Evolutionary conservation across 2,113 vertebrate species (phyloP), one percentile per base, ranked within the genome.

Genomic region (Osmerus mordax): DNA sequence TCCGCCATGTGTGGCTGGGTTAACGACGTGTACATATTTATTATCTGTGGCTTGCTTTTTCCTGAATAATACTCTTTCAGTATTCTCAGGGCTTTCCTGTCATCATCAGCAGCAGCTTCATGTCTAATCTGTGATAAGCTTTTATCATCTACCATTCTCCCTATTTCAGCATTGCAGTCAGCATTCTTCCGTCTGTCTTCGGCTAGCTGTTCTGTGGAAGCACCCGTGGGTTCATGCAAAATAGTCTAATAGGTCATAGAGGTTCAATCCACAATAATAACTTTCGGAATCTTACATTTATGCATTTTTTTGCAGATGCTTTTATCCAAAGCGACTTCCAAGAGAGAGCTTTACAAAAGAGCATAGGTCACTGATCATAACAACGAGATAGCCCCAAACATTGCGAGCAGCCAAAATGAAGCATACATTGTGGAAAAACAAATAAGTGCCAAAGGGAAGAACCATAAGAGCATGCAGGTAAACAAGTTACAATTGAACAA

Each of bases 31-130:
- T 75, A 75, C 16, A 75, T 4, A 23, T 36, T 69, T 63, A 75
- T 69, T 70, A 74, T 61, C 6, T 58, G 7, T 51, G 65, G 75
- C 63, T 77, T 74, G 21, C 56, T 70, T 60, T 63, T 80, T 4
- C 78, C 74, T 9, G 66, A 69, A 51, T 77, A 70, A 58, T 77
- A 56, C n/a, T 77, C 71, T 28, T 11, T 62, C 60, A 62, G 60
- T 11, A 62, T 62, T 62, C 12, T 62, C 9, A 62, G 9, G 7
- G 66, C 67, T 60, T 74, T 71, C 21, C 75, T 66, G 25, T 66
- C 32, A 54, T 75, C 25, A 61, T 75, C 72, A 36, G 65, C 72
- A 36, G 65, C 66, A 6, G 76, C 73, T 7, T 78, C 70, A 23
- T 75, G 66, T 23, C 29, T 70, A 0, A 75, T 69, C 16, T 80